Evolutionary conservation across 2,888 invertebrate species (phyloP).

Genomic region (Marronus borbonicus): DNA sequence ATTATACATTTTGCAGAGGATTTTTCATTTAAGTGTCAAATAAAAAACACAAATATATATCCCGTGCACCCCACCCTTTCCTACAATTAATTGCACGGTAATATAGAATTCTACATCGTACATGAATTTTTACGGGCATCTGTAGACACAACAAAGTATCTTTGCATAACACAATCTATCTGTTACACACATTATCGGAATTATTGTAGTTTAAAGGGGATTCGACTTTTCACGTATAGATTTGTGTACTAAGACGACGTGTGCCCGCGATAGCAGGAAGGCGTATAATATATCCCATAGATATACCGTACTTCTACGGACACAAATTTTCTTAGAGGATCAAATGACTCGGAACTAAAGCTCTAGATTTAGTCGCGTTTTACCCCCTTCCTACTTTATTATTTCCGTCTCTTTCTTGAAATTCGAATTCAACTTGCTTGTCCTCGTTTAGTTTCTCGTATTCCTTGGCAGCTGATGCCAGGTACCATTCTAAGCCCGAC

Average conservation of each 20-base stretch:
- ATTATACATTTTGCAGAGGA: too few species aligned
- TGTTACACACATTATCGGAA: slow-evolving; percentile 1
- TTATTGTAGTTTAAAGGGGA: slow-evolving; percentile 9
- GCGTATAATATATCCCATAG: slow-evolving; percentile 48
- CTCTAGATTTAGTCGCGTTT: slow-evolving; percentile 66
- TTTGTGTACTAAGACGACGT: slow-evolving; percentile 26
- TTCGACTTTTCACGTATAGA: slow-evolving; percentile 17
- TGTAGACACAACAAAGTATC: too few species aligned
- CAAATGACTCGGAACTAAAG: slow-evolving; percentile 69
- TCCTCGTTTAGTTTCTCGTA: slow-evolving; percentile 40
- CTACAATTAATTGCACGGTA: too few species aligned
- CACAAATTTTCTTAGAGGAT: slow-evolving; percentile 70
- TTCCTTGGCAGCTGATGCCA: slow-evolving; percentile 63
- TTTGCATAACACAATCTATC: background rate
- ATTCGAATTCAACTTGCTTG: slow-evolving; percentile 14
- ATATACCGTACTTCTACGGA: slow-evolving; percentile 48
- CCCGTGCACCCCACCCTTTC: too few species aligned
- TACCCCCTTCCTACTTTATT: slow-evolving; percentile 61
- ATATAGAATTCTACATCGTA: too few species aligned
- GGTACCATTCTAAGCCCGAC: slow-evolving; percentile 66
- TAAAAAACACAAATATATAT: too few species aligned
- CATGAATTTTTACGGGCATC: too few species aligned
- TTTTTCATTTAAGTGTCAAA: too few species aligned
- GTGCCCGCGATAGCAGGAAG: slow-evolving; percentile 27
- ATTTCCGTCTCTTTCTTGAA: slow-evolving; percentile 45